A percentile compares a stretch with the other conserved stretches of the same genome.
Evolutionary conservation across 2,113 vertebrate genomes (phyloP).

Genomic region (Datnioides undecimradiatus): DNA sequence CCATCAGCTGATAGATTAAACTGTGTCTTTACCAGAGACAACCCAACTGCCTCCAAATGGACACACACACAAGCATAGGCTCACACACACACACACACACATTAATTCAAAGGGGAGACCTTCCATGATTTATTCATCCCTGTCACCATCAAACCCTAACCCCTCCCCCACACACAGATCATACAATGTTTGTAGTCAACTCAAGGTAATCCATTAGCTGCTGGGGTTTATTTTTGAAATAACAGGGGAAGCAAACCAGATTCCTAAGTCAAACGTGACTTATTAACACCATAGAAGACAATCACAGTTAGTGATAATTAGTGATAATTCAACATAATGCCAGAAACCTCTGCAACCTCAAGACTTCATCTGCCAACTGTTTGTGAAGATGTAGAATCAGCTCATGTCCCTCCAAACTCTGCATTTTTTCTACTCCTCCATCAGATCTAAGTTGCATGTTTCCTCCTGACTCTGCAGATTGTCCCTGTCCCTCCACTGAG

Average conservation of each 20-base stretch:
- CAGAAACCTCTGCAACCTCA: neutral
- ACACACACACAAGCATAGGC: neutral
- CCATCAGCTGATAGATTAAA: constrained; percentile 68
- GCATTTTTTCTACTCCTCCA: constrained; percentile 40
- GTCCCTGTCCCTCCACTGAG: constrained; percentile 30
- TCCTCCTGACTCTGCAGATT: constrained; percentile 74
- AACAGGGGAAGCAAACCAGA: neutral
- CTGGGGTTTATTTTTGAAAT: neutral
- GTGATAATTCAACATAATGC: neutral
- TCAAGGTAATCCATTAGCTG: neutral
- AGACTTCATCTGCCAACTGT: constrained; percentile 15
- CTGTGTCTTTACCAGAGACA: constrained; percentile 37
- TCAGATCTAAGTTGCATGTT: constrained; percentile 38
- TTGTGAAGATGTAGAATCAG: constrained; percentile 23
- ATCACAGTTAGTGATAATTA: neutral
- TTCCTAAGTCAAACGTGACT: neutral
- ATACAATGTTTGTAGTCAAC: constrained; percentile 16
- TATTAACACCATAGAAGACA: neutral
- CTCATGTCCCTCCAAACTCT: constrained; percentile 14
- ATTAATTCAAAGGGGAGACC: constrained; percentile 61
- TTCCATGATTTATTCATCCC: constrained; percentile 77
- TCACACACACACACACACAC: constrained; percentile 1
- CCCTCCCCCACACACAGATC: constrained; percentile 62
- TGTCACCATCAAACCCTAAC: constrained; percentile 8
- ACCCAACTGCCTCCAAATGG: neutral